Base-by-base conservation (phyloP, 1,140 invertebrate species). In the Pollicipes pollicipes region DNA sequence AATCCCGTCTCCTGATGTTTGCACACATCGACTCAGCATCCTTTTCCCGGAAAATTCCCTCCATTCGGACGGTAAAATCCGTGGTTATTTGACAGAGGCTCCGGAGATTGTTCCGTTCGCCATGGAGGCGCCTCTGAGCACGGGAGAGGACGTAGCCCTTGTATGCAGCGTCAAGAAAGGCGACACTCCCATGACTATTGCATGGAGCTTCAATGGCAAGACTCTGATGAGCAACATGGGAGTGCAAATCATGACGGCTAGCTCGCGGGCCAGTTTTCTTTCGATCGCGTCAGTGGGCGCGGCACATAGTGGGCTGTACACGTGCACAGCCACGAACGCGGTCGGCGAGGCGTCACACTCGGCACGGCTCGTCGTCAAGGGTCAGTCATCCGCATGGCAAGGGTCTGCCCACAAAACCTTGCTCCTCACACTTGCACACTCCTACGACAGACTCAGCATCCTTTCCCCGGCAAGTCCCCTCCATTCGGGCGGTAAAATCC, bases 151-250 rank as follows among this genome's bases (percentile, higher is more conserved):
- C 71, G 82, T 83, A 66, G 83, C 84, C 76, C 80, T 89, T 45
- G 85, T 85, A 26, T 96, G 93, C 80, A 86, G 88, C n/a, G 87
- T 95, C 16, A 86, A 87, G 74, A 91, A 91, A 78, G 90, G 91
- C 35, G 90, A 93, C 78, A 35, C 35, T 17, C 35, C 35, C 6
- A 6, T 35, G 35, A 35, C 35, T 17, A 6, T 35, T 6, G 35
- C 82, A 64, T 93, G 90, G 90, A 83, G 85, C 69, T 88, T 90
- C 75, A 85, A 89, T 75, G 85, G 83, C 76, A 80, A 80, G 74
- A 73, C 75, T 66, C 75, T 79, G 77, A 82, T 74, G 78, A 81
- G 74, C 68, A 66, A 35, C 17, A 72, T 75, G 45, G 68, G 73
- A 58, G 77, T 81, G 58, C 74, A 76, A 0, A 80, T 78, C 13